Base-by-base conservation (phyloP, 2,797 vertebrate genomes). In the Agapornis canus region DNA sequence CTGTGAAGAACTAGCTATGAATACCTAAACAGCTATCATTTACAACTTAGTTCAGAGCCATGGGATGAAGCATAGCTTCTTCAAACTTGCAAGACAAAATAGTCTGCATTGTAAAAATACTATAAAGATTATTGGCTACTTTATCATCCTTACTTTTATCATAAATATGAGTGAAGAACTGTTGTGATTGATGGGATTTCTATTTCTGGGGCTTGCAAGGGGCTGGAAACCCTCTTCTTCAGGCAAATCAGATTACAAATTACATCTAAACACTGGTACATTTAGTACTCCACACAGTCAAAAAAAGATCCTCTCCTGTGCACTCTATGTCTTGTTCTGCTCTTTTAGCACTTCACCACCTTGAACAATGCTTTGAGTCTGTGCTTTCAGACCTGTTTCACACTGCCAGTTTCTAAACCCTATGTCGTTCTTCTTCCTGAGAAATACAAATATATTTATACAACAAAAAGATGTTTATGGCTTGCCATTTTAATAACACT, bases 401-500 rank as follows among this genome's bases (percentile, higher is more conserved):
- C 61, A 60, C 47, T 49, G n/a, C 31, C 37, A 2, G 49, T 85
- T 94, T 89, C 75, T 93, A 95, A 90, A 90, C 61, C 60, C 54
- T 45, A 13, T 40, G 64, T 81, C 72, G 82, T 91, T 90, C 78
- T 90, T 84, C 65, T 77, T 92, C 73, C 52, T 71, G 60, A 48
- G 21, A 78, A 71, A 80, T 49, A 56, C 70, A 78, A 71, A 76
- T 89, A 43, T 48, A 48, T 88, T 94, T 89, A 81, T 40, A 59
- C 14, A 64, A 76, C 39, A 66, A 82, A 90, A 51, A 72, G 25
- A 37, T 83, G 65, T 77, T 85, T 88, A 86, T 42, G 40, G 86
- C 59, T 91, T 93, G 89, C 82, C 37, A 59, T 89, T 92, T 82
- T 91, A 95, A 93, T 92, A 93, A 87, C 5, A 11, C 57, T 47